These are phyloP conservation scores for Drosophila barbarae DNA, from an alignment of 2,888 invertebrate genomes.

Conservation along the genomic window DNA sequence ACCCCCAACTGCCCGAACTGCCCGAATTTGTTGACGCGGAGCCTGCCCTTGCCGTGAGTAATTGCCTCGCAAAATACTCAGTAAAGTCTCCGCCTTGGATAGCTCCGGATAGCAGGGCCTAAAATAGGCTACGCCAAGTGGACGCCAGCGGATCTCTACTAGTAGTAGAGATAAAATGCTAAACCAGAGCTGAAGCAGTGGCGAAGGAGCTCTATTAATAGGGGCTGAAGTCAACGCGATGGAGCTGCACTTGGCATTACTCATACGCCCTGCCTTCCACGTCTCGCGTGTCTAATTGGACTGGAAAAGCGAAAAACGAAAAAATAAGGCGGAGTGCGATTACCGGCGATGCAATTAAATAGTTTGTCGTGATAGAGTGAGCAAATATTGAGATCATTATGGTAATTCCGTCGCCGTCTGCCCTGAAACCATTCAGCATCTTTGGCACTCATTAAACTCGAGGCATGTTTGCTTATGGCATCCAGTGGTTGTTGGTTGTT, in stretches of 20 bases:
- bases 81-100: neutral
- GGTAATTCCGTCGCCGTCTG: conserved; percentile 53
- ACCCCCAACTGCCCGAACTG: conserved; percentile 16
- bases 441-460: conserved; percentile 58
- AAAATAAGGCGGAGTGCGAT: conserved; percentile 42
- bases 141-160: conserved; percentile 12
- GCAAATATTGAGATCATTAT: conserved; percentile 75
- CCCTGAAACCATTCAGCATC: conserved; percentile 48
- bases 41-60: conserved; percentile 67
- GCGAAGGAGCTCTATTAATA: conserved; percentile 55
- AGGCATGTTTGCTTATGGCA: conserved; percentile 39
- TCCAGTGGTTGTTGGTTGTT: neutral
- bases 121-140: conserved; percentile 50
- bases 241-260: conserved; percentile 57
- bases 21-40: conserved; percentile 19
- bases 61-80: conserved; percentile 46
- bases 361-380: conserved; percentile 68
- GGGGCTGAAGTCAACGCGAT: conserved; percentile 60
- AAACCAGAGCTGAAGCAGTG: neutral
- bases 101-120: conserved; percentile 23
- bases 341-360: conserved; percentile 56
- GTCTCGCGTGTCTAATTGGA: conserved; percentile 68
- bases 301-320: conserved; percentile 35
- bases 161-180: conserved; percentile 4
- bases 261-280: conserved; percentile 67